phyloP scores from a whole-genome alignment of 2,113 vertebrate genomes.

The Bos indicus region DNA sequence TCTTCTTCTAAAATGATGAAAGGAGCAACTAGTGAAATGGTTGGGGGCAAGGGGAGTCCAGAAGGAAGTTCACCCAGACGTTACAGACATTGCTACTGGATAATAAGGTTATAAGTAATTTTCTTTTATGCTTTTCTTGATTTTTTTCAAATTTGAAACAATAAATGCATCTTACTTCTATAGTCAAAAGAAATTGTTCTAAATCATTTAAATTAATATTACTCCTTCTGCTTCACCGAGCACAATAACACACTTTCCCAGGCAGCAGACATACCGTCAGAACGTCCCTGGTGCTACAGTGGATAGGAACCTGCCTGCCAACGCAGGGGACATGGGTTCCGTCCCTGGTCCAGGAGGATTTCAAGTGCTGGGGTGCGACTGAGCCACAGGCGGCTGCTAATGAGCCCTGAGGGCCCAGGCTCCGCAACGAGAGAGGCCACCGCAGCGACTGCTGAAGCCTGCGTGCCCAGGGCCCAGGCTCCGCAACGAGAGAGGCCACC shows the following conservation, averaged over 20 bases:
- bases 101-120: neutral
- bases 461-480: too few relatives aligned
- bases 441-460: too few relatives aligned
- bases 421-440: too few relatives aligned
- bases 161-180: neutral
- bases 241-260: neutral
- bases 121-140: neutral
- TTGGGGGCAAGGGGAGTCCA: neutral
- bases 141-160: neutral
- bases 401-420: neutral
- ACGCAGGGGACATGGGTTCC: neutral
- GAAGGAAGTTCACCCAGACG: neutral
- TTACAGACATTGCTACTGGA: neutral
- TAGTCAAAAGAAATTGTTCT: neutral
- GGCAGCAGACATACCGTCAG: neutral
- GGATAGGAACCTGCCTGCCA: neutral
- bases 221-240: neutral
- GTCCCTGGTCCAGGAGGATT: neutral
- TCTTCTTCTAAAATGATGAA: neutral
- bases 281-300: neutral
- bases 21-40: neutral
- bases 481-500: too few relatives aligned
- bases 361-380: neutral
- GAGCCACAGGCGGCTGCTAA: neutral
- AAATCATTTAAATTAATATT: neutral